Evolutionary conservation across 2,113 vertebrate genomes (phyloP).

Genomic region (Burhinus oedicnemus): DNA sequence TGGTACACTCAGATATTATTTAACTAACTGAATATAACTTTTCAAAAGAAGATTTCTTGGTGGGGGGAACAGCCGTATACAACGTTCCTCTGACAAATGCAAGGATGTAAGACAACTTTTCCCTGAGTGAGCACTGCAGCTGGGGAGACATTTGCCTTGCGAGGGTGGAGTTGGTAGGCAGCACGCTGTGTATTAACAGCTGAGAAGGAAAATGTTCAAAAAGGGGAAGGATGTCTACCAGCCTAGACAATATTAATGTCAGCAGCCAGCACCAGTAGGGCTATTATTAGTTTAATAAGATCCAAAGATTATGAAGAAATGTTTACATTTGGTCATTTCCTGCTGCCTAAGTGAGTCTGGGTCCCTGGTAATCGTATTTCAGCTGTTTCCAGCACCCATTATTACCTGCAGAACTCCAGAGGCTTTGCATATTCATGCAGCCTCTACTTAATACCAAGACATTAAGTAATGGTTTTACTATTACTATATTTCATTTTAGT

Average conservation of each 20-base stretch:
- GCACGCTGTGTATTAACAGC: not conserved
- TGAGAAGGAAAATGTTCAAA: not conserved
- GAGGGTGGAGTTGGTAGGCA: not conserved
- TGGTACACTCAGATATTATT: not conserved
- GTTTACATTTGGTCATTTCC: not conserved
- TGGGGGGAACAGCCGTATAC: fast-evolving
- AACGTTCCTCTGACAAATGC: not conserved
- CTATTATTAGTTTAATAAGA: not conserved
- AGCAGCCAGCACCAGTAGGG: not conserved
- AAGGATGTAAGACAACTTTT: not conserved
- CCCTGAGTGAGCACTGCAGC: not conserved
- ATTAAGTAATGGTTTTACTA: not conserved
- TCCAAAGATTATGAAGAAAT: not conserved
- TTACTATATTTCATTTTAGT: constrained; percentile 2
- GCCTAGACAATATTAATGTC: not conserved
- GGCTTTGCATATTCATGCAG: not conserved
- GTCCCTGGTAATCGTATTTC: not conserved
- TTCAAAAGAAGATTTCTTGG: not conserved
- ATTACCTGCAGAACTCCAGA: not conserved
- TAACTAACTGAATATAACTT: not conserved
- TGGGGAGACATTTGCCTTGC: not conserved
- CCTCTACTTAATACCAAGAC: not conserved
- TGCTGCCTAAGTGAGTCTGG: not conserved
- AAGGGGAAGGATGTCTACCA: not conserved
- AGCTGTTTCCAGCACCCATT: not conserved